Evolutionary conservation across 2,113 vertebrate species (phyloP), one percentile per base, ranked within the genome.

Genomic region (Stigmatopora argus): DNA sequence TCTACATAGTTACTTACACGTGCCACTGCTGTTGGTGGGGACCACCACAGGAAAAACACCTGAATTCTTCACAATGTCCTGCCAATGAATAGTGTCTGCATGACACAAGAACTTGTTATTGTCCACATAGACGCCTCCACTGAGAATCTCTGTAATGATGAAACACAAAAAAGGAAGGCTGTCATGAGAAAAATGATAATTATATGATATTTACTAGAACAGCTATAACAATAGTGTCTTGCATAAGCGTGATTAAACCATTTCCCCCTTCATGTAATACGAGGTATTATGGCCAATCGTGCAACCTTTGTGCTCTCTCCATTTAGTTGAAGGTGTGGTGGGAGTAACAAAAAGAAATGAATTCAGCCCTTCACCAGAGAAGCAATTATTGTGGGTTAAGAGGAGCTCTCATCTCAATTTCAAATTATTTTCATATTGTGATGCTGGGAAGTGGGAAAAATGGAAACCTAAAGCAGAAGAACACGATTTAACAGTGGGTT

Each of bases 31-130:
- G 69, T 96, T 96, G 0, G 91, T 94, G 13, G 96, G 94, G 56
- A 98, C 95, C 75, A 96, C 90, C 56, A 96, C 89, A 72, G 93
- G 88, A 83, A 96, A 93, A 51, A 88, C 85, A 62, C 92, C 87
- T 1, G 92, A 90, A 76, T 92, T 94, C 62, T 94, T 93, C 64
- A 98, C 95, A 5, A 98, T 98, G 66, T 99, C 97, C 75, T 97
- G 96, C 97, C 97, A 99, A 62, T 97, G 95, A 82, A 99, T 96
- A 64, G 96, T 99, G 81, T 99, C 94, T 1, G 95, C 94, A 41
- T 97, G 95, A 84, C 97, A 99, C 14, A 99, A 91, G 57, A 98
- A 98, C 84, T 96, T 97, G 90, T 98, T 99, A 88, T 95, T 92
- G 83, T 96, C 94, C 60, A 99, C 94, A 1, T 99, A 99, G 34